phyloP scores from a whole-genome alignment of 2,888 invertebrate genomes.

The Hydroisotoma schaefferi region DNA sequence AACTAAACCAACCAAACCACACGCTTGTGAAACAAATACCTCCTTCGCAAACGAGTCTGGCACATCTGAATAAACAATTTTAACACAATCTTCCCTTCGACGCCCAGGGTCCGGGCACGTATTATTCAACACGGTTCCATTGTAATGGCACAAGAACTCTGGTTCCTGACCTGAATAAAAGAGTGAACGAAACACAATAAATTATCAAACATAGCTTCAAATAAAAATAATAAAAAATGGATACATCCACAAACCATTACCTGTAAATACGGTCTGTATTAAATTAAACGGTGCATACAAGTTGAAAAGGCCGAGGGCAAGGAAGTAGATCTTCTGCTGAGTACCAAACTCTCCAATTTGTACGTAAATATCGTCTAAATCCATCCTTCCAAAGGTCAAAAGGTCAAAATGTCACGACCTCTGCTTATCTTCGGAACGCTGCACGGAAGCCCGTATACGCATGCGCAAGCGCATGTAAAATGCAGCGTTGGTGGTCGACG shows the following conservation, averaged over 20 bases:
- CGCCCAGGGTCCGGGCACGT: constrained; percentile 32
- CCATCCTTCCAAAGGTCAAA: too few species aligned
- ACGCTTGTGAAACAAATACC: constrained; percentile 23
- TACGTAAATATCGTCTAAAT: constrained; percentile 48
- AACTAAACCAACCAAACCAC: not conserved
- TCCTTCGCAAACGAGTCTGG: constrained; percentile 38
- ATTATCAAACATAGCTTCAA: not conserved
- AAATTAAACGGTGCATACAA: constrained; percentile 48
- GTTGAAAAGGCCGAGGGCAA: constrained; percentile 46
- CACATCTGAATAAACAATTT: constrained; percentile 19
- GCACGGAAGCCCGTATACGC: too few species aligned
- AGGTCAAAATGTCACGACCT: too few species aligned
- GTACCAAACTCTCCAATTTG: constrained; percentile 48
- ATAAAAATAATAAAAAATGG: constrained; percentile 13
- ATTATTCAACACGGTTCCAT: constrained; percentile 22
- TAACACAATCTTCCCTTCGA: constrained; percentile 14
- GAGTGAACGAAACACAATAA: too few species aligned
- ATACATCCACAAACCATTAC: constrained; percentile 32
- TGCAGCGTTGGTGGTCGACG: too few species aligned
- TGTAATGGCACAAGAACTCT: constrained; percentile 29
- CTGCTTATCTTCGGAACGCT: too few species aligned
- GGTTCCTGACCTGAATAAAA: constrained; percentile 25
- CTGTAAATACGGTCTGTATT: constrained; percentile 49
- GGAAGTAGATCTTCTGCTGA: constrained; percentile 48
- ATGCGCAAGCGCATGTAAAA: too few species aligned